Evolutionary conservation across 1,140 invertebrate species (phyloP), one percentile per base, ranked within the genome.

Genomic region (Ceratosolen solmsi): DNA sequence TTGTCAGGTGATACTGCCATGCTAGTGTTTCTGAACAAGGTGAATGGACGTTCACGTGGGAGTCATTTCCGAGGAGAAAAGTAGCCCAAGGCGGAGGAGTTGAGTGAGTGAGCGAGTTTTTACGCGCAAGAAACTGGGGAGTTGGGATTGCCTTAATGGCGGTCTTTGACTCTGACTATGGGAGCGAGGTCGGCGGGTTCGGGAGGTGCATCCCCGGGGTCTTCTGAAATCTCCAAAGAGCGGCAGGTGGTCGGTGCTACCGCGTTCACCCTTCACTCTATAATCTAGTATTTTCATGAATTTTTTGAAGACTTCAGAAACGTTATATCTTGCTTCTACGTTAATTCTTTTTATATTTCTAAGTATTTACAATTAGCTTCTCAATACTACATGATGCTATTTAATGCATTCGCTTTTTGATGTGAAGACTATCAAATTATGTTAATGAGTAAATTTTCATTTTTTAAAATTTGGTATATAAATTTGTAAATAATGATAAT

Each of bases 181-280:
- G 41, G 46, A 2, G 49, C 56, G 46, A 60, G 74, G 74, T 60
- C 38, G 41, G 33, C 56, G 68, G 25, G 11, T 15, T 25, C 58
- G 13, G 5, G 25, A 36, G 56, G 58, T 4, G 36, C 30, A 33
- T 27, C 13, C 76, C 76, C 17, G 30, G 25, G 38, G 63, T 27
- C 60, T 17, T 8, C 27, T 27, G 27, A 46, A 46, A 58, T 68
- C 77, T 72, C 65, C 46, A 30, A 27, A 74, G 80, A 86, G 83
- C 87, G 84, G 88, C 88, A 89, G 88, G 87, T 88, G 86, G 87
- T 87, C 85, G 86, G 87, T 85, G 88, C 86, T 89, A 89, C 89
- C 86, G 87, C 84, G 20, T 27, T 51, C n/a, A 71, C 46, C 80
- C 65, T 60, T 79, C 83, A 58, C n/a, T 58, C 41, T 46, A 46